Evolutionary conservation across 2,113 vertebrate species (phyloP), one percentile per base, ranked within the genome.

Genomic region (Marmota monax): DNA sequence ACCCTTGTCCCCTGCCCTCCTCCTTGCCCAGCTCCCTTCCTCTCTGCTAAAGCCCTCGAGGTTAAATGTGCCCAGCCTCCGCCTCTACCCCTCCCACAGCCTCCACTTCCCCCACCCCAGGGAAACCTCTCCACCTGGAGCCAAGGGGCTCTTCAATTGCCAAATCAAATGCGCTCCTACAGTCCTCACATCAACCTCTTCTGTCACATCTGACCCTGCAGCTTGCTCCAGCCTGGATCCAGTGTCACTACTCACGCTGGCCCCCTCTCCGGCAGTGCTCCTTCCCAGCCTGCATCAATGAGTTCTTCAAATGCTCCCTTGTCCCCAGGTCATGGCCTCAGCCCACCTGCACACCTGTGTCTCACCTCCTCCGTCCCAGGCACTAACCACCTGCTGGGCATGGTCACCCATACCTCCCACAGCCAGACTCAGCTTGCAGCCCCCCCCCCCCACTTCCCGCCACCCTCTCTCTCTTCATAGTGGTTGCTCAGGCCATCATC

Each of bases 381-480:
- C 5, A 0, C 10, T 0, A 80, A n/a, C 27, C 1, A 4, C 13
- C 65, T 39, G 4, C 63, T 13, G 11, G 2, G 7, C 2, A 3
- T 83, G 22, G 76, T 25, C 5, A 51, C 42, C 45, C 32, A 17
- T 1, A 29, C 2, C 16, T 61, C 42, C 63, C 3, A 0, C 7
- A 9, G 17, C 65, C 25, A 37, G 65, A 37, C n/a, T 58, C 56
- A 65, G 48, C 27, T 58, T 4, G 1, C 20, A 6, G 1, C 4
- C 17, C 10, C 10, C 10, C 1, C 48, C 39, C 27, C 42, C 6
- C 84, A 37, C 48, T 25, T 53, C 22, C 16, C 32, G 0, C 11
- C 7, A 42, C 29, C 8, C 48, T 11, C 25, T 32, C 2, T 76
- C 16, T 3, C n/a, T 20, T 14, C 9, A 5, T 32, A 56, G 56